Conservation (phyloP, 2,797 vertebrate genomes). For the Kryptolebias ocellatus region DNA sequence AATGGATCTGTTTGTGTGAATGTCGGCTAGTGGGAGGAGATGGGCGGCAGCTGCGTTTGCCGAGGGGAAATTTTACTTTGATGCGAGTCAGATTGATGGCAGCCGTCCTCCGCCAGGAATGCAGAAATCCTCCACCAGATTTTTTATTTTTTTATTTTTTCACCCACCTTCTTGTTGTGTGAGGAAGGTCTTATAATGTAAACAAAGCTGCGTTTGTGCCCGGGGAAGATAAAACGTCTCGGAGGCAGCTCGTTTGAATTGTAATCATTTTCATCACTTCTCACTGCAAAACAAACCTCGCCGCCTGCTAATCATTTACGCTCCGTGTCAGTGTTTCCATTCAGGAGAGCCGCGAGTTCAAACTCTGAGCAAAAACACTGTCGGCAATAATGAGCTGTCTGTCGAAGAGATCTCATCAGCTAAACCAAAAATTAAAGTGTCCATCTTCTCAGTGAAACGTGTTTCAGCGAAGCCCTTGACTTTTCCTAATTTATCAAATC, state of each 20-base stretch:
- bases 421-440: conserved; percentile 3
- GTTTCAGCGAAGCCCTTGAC: not conserved
- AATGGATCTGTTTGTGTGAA: conserved; percentile 29
- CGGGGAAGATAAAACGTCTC: conserved; percentile 16
- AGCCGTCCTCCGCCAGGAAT: conserved; percentile 24
- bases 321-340: conserved; percentile 15
- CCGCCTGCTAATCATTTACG: conserved; percentile 19
- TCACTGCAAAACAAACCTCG: conserved; percentile 5
- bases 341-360: conserved; percentile 7
- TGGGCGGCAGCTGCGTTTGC: conserved; percentile 31
- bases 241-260: not conserved
- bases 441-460: not conserved
- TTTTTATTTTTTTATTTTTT: not conserved
- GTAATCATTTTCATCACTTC: conserved; percentile 28
- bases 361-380: conserved; percentile 1
- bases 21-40: conserved; percentile 18
- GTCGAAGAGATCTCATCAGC: not conserved
- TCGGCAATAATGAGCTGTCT: conserved; percentile 11
- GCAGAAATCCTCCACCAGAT: conserved; percentile 14
- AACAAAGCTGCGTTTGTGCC: conserved; percentile 42
- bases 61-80: conserved; percentile 30
- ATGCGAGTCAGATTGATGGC: conserved; percentile 52
- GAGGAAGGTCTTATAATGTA: conserved; percentile 19
- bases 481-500: not conserved
- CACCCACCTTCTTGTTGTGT: not conserved